Conservation (phyloP, 2,113 vertebrate genomes). For the Pholis gunnellus region DNA sequence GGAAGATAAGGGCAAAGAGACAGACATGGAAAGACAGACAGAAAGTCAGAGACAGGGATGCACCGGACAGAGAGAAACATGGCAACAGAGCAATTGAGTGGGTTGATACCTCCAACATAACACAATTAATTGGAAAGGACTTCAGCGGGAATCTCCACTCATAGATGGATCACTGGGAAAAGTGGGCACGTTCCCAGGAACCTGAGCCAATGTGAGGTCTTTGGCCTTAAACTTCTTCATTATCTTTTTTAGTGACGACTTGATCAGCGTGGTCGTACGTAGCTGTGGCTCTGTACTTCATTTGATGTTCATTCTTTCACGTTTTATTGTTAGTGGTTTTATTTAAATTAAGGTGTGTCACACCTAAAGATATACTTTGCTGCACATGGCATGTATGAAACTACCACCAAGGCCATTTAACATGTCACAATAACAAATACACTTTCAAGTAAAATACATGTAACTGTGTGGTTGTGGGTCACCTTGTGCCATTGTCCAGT, state of each 20-base stretch:
- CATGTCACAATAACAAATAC: background rate
- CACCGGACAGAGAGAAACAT: background rate
- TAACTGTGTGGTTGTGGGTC: no score
- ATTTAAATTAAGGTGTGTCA: no score
- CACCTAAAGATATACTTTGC: no score
- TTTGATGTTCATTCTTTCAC: no score
- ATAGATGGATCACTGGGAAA: background rate
- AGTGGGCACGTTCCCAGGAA: background rate
- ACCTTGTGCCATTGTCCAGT: no score
- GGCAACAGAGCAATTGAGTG: constrained; percentile 28
- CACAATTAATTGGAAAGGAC: background rate
- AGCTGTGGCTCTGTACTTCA: no score
- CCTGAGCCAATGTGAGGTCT: background rate
- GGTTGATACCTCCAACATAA: background rate
- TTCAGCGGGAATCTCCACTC: no score
- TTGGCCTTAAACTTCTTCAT: background rate
- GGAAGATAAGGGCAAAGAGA: constrained; percentile 43
- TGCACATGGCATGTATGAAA: background rate
- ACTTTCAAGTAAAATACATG: no score
- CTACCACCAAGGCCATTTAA: background rate
- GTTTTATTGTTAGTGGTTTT: no score
- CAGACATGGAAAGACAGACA: constrained; percentile 2
- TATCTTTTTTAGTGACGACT: background rate
- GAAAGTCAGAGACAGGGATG: constrained; percentile 14
- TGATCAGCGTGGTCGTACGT: no score